Conservation (phyloP, 2,888 invertebrate species). For the Steinernema carpocapsae region DNA sequence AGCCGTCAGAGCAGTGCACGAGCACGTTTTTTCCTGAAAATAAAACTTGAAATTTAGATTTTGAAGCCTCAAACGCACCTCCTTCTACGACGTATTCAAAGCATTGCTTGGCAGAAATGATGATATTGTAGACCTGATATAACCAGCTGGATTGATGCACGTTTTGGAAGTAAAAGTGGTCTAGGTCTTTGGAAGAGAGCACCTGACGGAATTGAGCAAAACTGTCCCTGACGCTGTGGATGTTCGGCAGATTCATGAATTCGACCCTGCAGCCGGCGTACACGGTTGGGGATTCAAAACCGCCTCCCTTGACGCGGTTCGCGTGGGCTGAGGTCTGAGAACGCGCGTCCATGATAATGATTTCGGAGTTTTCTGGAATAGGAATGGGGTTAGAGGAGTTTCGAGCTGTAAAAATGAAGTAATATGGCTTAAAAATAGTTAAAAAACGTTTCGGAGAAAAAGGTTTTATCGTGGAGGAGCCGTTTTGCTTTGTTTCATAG, state of each 20-base stretch:
- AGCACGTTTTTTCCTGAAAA: conserved; percentile 79
- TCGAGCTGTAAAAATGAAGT: no score
- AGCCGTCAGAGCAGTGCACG: conserved; percentile 97
- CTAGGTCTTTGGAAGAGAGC: neutral
- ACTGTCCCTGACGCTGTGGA: conserved; percentile 90
- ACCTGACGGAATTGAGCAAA: conserved; percentile 72
- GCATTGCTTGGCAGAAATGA: conserved; percentile 47
- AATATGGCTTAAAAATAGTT: no score
- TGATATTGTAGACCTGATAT: conserved; percentile 49
- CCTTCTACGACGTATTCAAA: conserved; percentile 41
- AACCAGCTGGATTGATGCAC: conserved; percentile 48
- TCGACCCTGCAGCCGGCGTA: conserved; percentile 80
- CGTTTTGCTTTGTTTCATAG: no score
- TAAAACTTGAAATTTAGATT: neutral
- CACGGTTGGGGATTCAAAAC: conserved; percentile 77
- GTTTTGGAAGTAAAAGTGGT: neutral
- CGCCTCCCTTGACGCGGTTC: conserved; percentile 93
- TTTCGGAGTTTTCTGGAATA: neutral
- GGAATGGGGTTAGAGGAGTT: no score
- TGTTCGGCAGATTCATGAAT: conserved; percentile 96
- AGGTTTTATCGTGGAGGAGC: no score
- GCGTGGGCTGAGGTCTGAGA: conserved; percentile 95
- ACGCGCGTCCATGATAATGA: conserved; percentile 71
- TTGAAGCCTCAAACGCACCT: neutral
- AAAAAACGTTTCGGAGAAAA: no score